Conservation (phyloP, 2,797 vertebrate genomes). For the Meriones psammophilus region DNA sequence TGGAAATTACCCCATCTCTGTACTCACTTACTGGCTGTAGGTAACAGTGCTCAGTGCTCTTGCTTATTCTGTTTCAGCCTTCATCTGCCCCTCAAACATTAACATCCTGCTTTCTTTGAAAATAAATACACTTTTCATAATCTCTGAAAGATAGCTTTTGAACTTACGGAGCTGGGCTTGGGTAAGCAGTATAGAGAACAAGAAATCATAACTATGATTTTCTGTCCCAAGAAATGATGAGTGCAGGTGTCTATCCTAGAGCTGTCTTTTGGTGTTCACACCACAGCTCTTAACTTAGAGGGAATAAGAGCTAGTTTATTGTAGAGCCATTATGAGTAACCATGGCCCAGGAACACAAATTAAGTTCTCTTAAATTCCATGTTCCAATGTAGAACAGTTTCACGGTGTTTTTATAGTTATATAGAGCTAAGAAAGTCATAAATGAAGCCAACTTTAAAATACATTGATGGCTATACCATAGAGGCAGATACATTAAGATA, state of each 20-base stretch:
- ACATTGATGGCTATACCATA: not conserved
- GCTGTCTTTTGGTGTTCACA: not conserved
- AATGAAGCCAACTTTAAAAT: not conserved
- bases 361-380: not conserved
- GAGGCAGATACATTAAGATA: not conserved
- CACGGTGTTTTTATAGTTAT: not conserved
- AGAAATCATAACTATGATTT: not conserved
- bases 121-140: not conserved
- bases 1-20: not conserved
- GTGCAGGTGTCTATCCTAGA: not conserved
- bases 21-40: not conserved
- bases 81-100: not conserved
- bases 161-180: not conserved
- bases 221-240: not conserved
- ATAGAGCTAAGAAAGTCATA: not conserved
- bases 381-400: not conserved
- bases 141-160: conserved; percentile 2
- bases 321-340: not conserved
- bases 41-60: not conserved
- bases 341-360: not conserved
- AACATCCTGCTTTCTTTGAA: not conserved
- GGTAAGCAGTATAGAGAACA: not conserved
- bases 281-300: not conserved
- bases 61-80: not conserved
- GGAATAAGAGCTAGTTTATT: not conserved